Conservation (phyloP, 1,140 invertebrate genomes). For the Gryllus bimaculatus region DNA sequence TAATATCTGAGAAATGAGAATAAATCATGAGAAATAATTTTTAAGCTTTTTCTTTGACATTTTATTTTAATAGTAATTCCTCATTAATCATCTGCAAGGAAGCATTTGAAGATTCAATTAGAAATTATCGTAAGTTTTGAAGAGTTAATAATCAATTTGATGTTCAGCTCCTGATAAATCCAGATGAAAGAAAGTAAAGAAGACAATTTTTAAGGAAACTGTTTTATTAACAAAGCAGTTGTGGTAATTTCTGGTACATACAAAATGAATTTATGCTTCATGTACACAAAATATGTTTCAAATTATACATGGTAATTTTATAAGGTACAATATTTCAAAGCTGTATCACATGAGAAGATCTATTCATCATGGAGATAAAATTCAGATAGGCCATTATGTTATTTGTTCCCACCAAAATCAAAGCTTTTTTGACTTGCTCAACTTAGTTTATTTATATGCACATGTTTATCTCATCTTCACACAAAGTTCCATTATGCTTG, state of each 20-base stretch:
- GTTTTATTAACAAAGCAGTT: constrained; percentile 2
- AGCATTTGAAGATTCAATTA: too few relatives aligned
- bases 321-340: constrained; percentile 5
- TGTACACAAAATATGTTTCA: not conserved
- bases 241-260: not conserved
- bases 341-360: not conserved
- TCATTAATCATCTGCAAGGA: too few relatives aligned
- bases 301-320: not conserved
- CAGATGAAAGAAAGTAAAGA: not conserved
- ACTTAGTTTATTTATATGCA: not conserved
- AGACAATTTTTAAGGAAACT: not conserved
- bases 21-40: too few relatives aligned
- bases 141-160: too few relatives aligned
- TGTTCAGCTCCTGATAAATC: too few relatives aligned
- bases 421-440: not conserved
- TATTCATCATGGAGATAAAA: not conserved
- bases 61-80: too few relatives aligned
- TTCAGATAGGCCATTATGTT: not conserved
- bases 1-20: too few relatives aligned
- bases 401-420: not conserved
- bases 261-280: not conserved
- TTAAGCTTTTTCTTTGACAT: too few relatives aligned
- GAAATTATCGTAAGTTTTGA: too few relatives aligned
- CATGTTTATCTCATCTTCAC: too few relatives aligned
- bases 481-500: not conserved